Percentiles rank a stretch among this genome's conserved stretches.
Evolutionary conservation across 2,888 invertebrate species (phyloP).

Genomic region (Tetramorium bicarinatum): DNA sequence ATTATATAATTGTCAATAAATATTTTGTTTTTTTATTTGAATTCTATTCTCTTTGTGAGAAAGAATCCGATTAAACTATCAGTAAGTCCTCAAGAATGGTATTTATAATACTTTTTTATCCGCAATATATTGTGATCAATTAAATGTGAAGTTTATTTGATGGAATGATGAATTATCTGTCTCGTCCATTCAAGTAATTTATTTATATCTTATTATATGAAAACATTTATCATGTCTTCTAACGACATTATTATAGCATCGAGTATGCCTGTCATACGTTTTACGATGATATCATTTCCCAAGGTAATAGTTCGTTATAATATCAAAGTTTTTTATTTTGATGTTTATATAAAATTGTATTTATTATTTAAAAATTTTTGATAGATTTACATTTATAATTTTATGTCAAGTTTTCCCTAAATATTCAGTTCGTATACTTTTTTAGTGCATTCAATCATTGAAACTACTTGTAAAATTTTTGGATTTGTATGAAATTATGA

Average conservation of each 20-base stretch:
- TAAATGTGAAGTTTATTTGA: conserved; percentile 32
- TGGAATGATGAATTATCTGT: conserved; percentile 72
- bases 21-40: neutral
- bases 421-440: neutral
- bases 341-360: neutral
- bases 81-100: neutral
- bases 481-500: neutral
- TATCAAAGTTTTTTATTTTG: neutral
- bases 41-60: neutral
- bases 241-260: conserved; percentile 17
- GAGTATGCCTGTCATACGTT: conserved; percentile 13
- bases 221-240: conserved; percentile 57
- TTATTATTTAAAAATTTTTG: neutral
- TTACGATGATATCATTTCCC: conserved; percentile 1
- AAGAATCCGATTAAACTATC: neutral
- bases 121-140: conserved; percentile 60
- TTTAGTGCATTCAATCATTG: neutral
- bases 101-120: conserved; percentile 63
- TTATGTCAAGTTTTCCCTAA: neutral
- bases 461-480: neutral
- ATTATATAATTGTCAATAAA: neutral
- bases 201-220: conserved; percentile 71
- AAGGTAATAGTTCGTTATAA: neutral
- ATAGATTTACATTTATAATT: neutral
- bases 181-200: conserved; percentile 69